Evolutionary conservation across 30 jellyfish, hydroid and myxozoan species (phyloP).

Genomic region (Mastigias papua): DNA sequence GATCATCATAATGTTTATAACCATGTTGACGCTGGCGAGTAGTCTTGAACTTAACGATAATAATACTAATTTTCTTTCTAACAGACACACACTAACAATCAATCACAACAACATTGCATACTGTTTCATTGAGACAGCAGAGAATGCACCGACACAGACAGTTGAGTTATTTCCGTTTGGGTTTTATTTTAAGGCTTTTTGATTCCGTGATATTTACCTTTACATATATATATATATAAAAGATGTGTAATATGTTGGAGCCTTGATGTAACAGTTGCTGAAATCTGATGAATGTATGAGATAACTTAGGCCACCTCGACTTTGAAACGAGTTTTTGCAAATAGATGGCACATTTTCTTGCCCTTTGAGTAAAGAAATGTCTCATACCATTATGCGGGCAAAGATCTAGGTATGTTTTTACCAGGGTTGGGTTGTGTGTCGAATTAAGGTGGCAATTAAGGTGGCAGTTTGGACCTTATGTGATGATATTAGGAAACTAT

Average conservation of each 20-base stretch:
- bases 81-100: constrained; percentile 8
- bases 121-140: constrained; percentile 9
- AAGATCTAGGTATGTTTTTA: too few species aligned
- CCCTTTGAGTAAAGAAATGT: too few species aligned
- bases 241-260: neutral
- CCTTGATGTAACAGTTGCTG: neutral
- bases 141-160: constrained; percentile 1
- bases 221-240: neutral
- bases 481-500: too few species aligned
- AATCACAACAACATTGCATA: neutral
- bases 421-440: too few species aligned
- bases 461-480: too few species aligned
- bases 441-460: too few species aligned
- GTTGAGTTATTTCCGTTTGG: constrained; percentile 7
- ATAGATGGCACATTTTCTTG: too few species aligned
- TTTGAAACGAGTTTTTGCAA: too few species aligned
- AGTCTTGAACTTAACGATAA: neutral
- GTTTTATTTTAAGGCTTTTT: neutral
- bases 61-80: constrained; percentile 22
- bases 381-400: too few species aligned
- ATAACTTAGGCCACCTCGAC: too few species aligned
- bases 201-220: neutral
- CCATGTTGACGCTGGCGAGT: neutral
- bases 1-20: neutral
- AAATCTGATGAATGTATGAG: neutral